phyloP scores from a whole-genome alignment of 2,888 invertebrate species.

The Endotricha flammealis region DNA sequence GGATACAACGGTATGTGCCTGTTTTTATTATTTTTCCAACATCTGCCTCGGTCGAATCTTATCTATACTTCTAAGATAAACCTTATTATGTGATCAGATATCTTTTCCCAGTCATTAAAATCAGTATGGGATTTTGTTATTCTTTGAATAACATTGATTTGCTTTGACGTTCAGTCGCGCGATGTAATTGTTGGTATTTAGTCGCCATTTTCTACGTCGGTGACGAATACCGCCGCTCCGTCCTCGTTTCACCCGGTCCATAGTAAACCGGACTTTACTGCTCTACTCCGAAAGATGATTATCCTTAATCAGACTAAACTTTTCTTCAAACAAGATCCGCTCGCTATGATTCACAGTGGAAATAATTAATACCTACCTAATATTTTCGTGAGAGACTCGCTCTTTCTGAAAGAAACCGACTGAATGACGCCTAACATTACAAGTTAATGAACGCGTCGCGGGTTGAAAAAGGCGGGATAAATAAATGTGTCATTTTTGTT shows the following conservation, averaged over 20 bases:
- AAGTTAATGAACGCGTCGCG: conserved; percentile 30
- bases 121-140: conserved; percentile 32
- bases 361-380: conserved; percentile 52
- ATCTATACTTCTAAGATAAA: conserved; percentile 44
- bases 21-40: conserved; percentile 27
- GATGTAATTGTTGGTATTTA: conserved; percentile 75
- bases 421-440: conserved; percentile 15
- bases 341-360: conserved; percentile 68
- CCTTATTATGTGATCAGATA: conserved; percentile 23
- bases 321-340: conserved; percentile 52
- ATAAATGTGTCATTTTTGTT: conserved; percentile 24
- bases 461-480: conserved; percentile 48
- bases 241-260: conserved; percentile 58
- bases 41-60: conserved; percentile 29
- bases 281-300: conserved; percentile 56
- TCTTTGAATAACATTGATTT: conserved; percentile 42
- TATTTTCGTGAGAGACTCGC: conserved; percentile 44
- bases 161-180: conserved; percentile 44
- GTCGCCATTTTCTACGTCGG: conserved; percentile 77
- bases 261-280: conserved; percentile 65
- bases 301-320: conserved; percentile 36
- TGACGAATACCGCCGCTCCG: conserved; percentile 72
- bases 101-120: conserved; percentile 34
- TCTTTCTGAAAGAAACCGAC: conserved; percentile 14
- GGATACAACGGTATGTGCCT: conserved; percentile 52